Evolutionary conservation across 92 coral and sea anemone genomes (phyloP).

Genomic region (Diadumene lineata): DNA sequence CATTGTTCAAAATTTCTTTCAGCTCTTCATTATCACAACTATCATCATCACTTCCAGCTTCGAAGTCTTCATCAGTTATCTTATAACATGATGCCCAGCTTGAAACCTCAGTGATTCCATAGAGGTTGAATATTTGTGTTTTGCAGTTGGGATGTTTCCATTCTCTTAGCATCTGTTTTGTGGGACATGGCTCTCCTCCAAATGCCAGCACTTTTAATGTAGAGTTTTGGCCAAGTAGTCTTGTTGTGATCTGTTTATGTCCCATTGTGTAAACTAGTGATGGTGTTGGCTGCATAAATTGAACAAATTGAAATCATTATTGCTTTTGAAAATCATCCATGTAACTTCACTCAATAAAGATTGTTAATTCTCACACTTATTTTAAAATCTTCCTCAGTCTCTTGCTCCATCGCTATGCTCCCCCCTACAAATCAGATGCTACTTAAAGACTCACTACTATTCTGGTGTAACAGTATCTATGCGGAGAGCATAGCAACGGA

Average conservation of each 20-base stretch:
- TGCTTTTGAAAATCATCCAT: too few species aligned
- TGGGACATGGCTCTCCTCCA: constrained; percentile 92
- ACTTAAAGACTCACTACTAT: too few species aligned
- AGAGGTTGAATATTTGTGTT: constrained; percentile 72
- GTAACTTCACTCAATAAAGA: too few species aligned
- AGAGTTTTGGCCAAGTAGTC: constrained; percentile 58
- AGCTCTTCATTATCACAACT: constrained; percentile 10
- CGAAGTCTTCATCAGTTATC: constrained; percentile 57
- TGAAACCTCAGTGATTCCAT: constrained; percentile 95
- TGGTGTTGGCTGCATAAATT: constrained; percentile 79
- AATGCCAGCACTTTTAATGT: constrained; percentile 82
- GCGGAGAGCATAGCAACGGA: too few species aligned
- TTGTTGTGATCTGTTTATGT: constrained; percentile 60
- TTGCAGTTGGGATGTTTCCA: constrained; percentile 70
- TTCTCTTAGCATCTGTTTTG: constrained; percentile 57
- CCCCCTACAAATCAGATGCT: too few species aligned
- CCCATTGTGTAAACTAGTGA: constrained; percentile 79
- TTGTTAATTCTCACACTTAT: too few species aligned
- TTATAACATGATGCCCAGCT: constrained; percentile 86
- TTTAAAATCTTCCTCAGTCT: too few species aligned
- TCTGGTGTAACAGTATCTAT: too few species aligned
- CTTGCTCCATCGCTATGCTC: too few species aligned
- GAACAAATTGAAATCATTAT: too few species aligned
- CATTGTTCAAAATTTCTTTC: constrained; percentile 6
- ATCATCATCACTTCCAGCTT: background rate